Base-by-base conservation (phyloP, 2,113 vertebrate species). In the Silurus meridionalis region DNA sequence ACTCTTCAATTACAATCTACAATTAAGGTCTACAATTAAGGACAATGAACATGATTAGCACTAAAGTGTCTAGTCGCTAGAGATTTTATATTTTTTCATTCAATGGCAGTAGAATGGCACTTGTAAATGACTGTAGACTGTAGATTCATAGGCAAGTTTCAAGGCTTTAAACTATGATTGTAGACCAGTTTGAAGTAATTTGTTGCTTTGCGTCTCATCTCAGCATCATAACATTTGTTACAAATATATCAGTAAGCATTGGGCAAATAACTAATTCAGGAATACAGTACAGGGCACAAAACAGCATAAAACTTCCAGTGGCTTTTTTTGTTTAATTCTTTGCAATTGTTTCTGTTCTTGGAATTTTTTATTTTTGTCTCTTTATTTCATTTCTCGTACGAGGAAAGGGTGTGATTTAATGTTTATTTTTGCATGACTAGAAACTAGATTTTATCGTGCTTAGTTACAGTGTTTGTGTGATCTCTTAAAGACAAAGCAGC, bases 381-480 rank as follows among this genome's bases (percentile, higher is more conserved):
- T 37, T 50, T 48, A 9, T 21, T 5, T 37, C 37, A 37, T 37
- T 37, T 46, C 2, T 67, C 13, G n/a, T 67, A 14, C 19, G 2
- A 72, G 8, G 0, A 19, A 21, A 19, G 67, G 2, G 0, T 14
- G 67, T 71, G 8, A 37, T 66, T 66, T 66, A 4, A 28, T 21
- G 46, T 50, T 72, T 46, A 46, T 58, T 75, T 77, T 63, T 63
- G 83, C 69, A 84, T 84, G 83, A 77, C 37, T n/a, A n/a, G 13
- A 55, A 25, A 77, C n/a, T 37, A 11, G 46, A 8, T 25, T 77
- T 77, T 77, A 11, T 52, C 48, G 55, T 55, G 74, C 15, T 77
- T 25, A 15, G 23, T 8, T 77, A n/a, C n/a, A 55, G 21, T 55
- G 53, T 55, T 77, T 25, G 9, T 77, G 10, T 53, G 50, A 55